Conservation (phyloP, 37 sponge, comb jelly and placozoan species). For the Lycopodina hypogea region DNA sequence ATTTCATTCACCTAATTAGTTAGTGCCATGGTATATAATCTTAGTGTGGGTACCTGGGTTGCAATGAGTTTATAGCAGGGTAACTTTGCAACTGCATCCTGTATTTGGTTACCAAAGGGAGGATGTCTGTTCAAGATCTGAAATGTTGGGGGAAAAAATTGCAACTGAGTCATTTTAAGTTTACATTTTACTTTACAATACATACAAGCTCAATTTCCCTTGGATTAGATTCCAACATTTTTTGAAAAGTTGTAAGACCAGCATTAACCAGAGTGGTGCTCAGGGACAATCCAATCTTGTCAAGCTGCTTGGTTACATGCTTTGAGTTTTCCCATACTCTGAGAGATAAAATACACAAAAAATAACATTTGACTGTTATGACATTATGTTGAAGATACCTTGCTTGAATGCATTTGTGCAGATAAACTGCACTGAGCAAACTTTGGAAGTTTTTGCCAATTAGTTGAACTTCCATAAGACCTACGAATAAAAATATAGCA, state of each 20-base stretch:
- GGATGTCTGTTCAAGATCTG: constrained; percentile 90
- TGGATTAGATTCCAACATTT: constrained; percentile 72
- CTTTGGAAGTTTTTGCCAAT: constrained; percentile 28
- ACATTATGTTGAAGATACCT: constrained; percentile 18
- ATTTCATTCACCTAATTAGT: neutral
- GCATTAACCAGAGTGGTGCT: constrained; percentile 96
- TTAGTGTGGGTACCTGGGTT: constrained; percentile 50
- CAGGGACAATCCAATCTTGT: constrained; percentile 83
- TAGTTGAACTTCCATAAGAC: constrained; percentile 71
- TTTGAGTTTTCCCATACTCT: constrained; percentile 95
- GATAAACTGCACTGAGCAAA: constrained; percentile 47
- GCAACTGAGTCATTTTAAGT: neutral
- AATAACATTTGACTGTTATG: neutral
- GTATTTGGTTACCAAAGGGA: constrained; percentile 90
- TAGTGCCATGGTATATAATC: neutral
- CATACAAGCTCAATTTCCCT: constrained; percentile 87
- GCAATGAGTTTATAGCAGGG: constrained; percentile 68
- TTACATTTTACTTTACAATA: neutral
- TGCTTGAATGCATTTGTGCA: constrained; percentile 76
- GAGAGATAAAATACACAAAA: neutral
- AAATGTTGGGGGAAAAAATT: neutral
- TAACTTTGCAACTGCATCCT: constrained; percentile 68
- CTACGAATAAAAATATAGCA: constrained; percentile 12
- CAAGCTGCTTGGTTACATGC: constrained; percentile 87
- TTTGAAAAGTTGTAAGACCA: constrained; percentile 79